Conservation (phyloP, 2,113 vertebrate genomes). For the Orientallactaga bullata region DNA sequence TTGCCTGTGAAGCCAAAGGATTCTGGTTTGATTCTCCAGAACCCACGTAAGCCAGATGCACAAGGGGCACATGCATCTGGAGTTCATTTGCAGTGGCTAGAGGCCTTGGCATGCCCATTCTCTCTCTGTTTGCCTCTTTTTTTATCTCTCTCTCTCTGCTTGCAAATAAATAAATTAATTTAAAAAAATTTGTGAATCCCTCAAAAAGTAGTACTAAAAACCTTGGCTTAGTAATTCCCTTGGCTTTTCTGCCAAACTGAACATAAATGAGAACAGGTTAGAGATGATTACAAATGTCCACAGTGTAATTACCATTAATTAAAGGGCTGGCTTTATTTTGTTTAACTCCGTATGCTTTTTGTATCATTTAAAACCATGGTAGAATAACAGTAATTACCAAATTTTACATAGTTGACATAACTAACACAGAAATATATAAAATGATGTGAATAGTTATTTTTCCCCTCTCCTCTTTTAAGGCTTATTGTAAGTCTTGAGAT, state of each 20-base stretch:
- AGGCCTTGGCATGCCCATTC: no score
- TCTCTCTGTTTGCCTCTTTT: no score
- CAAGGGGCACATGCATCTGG: no score
- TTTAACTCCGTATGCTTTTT: slow-evolving; percentile 27
- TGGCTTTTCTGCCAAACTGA: background rate
- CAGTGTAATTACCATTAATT: background rate
- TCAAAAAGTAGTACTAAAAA: background rate
- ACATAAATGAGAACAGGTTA: background rate
- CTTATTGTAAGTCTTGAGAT: slow-evolving; percentile 6
- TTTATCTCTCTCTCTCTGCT: no score
- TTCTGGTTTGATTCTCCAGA: no score
- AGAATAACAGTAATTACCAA: slow-evolving; percentile 2
- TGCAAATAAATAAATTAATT: no score
- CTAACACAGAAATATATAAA: background rate
- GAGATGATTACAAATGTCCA: background rate
- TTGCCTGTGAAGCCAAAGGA: no score
- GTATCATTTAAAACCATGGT: background rate
- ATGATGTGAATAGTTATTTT: background rate
- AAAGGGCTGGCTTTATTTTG: slow-evolving; percentile 36
- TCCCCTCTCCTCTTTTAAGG: background rate
- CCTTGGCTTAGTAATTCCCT: background rate
- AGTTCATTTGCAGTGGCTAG: no score
- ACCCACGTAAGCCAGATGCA: no score
- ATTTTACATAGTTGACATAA: background rate
- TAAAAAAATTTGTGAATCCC: slow-evolving; percentile 8